A percentile compares a stretch with the other conserved stretches of the same genome.
Evolutionary conservation across 2,113 vertebrate genomes (phyloP).

Genomic region (Campylorhamphus procurvoides): DNA sequence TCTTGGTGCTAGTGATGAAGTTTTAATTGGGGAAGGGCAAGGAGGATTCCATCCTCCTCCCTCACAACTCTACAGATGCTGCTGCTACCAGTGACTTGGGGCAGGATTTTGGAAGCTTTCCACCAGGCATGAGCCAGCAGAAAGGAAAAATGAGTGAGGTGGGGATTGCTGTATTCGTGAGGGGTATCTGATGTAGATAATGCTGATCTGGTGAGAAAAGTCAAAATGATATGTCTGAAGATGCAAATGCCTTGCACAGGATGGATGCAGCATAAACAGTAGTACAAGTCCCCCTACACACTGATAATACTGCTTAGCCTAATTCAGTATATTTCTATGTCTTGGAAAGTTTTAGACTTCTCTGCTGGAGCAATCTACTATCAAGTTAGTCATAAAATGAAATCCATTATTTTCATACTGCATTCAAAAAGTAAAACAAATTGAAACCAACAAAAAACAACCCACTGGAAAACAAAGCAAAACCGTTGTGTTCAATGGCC

Average conservation of each 20-base stretch:
- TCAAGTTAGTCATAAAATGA: not conserved
- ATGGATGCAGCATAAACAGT: not conserved
- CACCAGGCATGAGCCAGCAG: not conserved
- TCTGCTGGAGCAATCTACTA: not conserved
- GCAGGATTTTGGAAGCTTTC: not conserved
- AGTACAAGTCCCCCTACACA: rapidly evolving
- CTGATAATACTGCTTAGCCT: not conserved
- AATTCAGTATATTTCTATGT: not conserved
- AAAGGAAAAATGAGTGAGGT: not conserved
- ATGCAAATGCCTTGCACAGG: not conserved
- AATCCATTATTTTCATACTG: not conserved
- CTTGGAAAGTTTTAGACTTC: not conserved
- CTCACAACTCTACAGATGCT: not conserved
- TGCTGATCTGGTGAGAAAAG: not conserved
- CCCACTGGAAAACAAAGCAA: not conserved
- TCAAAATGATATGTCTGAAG: not conserved
- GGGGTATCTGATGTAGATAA: not conserved
- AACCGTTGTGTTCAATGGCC: not conserved
- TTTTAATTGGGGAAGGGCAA: conserved; percentile 11
- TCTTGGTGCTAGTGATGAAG: conserved; percentile 1
- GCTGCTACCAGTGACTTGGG: not conserved
- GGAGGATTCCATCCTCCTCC: not conserved
- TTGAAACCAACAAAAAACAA: rapidly evolving
- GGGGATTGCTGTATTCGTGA: not conserved
- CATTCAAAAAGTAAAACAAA: not conserved